Percentiles rank a stretch among this genome's conserved stretches.
Conservation (phyloP, 2,797 vertebrate genomes). For the Microctenopoma steveboyesi region DNA sequence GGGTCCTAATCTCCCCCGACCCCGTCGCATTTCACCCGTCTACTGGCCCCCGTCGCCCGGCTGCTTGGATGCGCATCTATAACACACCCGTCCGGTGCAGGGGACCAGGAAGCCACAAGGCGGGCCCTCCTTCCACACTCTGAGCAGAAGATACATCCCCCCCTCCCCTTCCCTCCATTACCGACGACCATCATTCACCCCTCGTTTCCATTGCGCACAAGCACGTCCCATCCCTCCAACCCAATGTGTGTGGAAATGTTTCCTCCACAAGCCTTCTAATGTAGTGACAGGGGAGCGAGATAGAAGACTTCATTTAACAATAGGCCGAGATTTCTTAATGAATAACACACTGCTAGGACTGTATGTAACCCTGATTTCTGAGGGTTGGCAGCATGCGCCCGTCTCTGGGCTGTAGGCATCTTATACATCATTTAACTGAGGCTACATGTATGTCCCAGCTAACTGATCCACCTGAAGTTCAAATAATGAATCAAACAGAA, state of each 20-base stretch:
- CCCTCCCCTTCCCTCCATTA: conserved; percentile 4
- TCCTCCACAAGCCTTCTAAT: conserved; percentile 60
- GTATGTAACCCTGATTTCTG: neutral
- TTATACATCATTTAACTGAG: too few relatives aligned
- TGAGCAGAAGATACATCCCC: conserved; percentile 39
- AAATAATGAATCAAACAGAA: too few relatives aligned
- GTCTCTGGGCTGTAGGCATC: too few relatives aligned
- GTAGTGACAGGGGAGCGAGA: conserved; percentile 48
- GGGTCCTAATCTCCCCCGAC: conserved; percentile 50
- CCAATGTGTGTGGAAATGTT: conserved; percentile 40
- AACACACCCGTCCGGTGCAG: conserved; percentile 62
- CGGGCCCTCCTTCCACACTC: conserved; percentile 65
- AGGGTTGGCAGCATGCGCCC: too few relatives aligned
- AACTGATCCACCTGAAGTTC: conserved; percentile 53
- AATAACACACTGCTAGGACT: conserved; percentile 25
- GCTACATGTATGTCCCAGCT: too few relatives aligned
- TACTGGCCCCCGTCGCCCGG: conserved; percentile 61
- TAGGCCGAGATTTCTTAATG: conserved; percentile 31
- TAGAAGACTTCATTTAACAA: conserved; percentile 62
- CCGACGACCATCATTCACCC: neutral
- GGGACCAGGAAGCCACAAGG: conserved; percentile 79
- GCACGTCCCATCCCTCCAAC: conserved; percentile 14
- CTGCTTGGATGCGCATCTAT: conserved; percentile 70
- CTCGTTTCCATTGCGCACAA: conserved; percentile 11
- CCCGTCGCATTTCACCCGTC: conserved; percentile 74